Conservation (phyloP, 2,113 vertebrate genomes). For the Aptenodytes patagonicus region DNA sequence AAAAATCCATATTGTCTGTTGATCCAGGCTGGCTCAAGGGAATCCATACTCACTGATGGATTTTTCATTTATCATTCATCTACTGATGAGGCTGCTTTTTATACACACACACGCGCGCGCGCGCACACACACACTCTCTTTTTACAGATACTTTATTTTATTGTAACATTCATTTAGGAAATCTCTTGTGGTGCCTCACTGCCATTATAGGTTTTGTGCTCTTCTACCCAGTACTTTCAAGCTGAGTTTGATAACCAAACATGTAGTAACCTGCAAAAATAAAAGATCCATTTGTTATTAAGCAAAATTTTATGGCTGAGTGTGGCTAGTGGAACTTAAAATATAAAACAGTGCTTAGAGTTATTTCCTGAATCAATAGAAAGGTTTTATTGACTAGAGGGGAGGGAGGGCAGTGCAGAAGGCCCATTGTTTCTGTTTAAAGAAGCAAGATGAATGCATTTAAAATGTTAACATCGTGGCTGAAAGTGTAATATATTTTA, state of each 20-base stretch:
- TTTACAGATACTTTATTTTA: conserved; percentile 51
- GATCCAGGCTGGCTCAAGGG: conserved; percentile 62
- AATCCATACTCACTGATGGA: conserved; percentile 62
- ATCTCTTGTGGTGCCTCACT: conserved; percentile 35
- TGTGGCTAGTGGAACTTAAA: conserved; percentile 64
- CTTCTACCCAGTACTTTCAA: conserved; percentile 43
- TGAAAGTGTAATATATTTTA: conserved; percentile 60
- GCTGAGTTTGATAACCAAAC: conserved; percentile 66
- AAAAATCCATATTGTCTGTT: conserved; percentile 71
- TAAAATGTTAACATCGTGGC: conserved; percentile 60
- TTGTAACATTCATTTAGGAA: conserved; percentile 65
- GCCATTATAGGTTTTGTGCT: conserved; percentile 43
- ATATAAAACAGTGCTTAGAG: conserved; percentile 69
- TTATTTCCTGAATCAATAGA: conserved; percentile 70
- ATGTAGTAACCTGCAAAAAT: conserved; percentile 56
- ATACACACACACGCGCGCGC: background rate
- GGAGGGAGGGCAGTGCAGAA: conserved; percentile 52
- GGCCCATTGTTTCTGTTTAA: conserved; percentile 65
- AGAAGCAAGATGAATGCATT: conserved; percentile 71
- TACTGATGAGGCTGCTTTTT: conserved; percentile 67
- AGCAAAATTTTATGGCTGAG: conserved; percentile 65
- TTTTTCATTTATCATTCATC: conserved; percentile 69
- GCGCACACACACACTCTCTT: background rate
- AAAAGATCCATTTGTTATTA: conserved; percentile 67
- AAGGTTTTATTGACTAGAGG: conserved; percentile 65